These are phyloP conservation scores for Zosterops pallidus DNA, from an alignment of 2,113 vertebrate genomes.

Conservation along the genomic window DNA sequence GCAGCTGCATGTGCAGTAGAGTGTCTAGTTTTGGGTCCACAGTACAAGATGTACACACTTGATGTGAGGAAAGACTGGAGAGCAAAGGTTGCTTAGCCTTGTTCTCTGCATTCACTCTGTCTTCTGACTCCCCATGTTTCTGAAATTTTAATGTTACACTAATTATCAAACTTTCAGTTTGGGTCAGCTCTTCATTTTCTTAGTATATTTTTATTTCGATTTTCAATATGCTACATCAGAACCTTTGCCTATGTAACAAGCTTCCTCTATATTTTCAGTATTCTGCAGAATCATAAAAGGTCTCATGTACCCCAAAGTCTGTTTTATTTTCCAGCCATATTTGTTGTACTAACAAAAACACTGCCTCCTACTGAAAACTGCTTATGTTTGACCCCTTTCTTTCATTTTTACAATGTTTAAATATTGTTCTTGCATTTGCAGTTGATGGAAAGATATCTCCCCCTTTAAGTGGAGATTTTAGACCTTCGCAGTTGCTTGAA, in stretches of 20 bases:
- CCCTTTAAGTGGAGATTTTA: constrained; percentile 32
- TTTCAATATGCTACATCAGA: background rate
- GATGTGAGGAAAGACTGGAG: background rate
- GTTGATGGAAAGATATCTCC: constrained; percentile 50
- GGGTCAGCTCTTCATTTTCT: background rate
- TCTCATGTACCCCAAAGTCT: background rate
- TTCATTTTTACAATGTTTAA: background rate
- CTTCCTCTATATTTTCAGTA: background rate
- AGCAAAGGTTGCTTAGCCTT: background rate
- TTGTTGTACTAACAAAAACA: background rate
- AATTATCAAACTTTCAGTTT: background rate
- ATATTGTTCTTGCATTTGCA: constrained; percentile 3
- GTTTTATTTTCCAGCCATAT: background rate
- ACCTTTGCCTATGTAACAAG: background rate
- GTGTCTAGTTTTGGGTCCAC: background rate
- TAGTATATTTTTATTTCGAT: background rate
- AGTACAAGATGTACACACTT: background rate
- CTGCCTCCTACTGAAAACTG: background rate
- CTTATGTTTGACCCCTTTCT: background rate
- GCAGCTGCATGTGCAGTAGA: background rate
- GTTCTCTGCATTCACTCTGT: background rate
- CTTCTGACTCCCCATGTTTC: background rate
- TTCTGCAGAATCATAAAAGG: background rate
- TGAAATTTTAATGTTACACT: background rate
- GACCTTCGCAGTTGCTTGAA: constrained; percentile 38